These are phyloP conservation scores for Morus bassanus DNA, from an alignment of 2,797 vertebrate genomes.

Conservation along the genomic window DNA sequence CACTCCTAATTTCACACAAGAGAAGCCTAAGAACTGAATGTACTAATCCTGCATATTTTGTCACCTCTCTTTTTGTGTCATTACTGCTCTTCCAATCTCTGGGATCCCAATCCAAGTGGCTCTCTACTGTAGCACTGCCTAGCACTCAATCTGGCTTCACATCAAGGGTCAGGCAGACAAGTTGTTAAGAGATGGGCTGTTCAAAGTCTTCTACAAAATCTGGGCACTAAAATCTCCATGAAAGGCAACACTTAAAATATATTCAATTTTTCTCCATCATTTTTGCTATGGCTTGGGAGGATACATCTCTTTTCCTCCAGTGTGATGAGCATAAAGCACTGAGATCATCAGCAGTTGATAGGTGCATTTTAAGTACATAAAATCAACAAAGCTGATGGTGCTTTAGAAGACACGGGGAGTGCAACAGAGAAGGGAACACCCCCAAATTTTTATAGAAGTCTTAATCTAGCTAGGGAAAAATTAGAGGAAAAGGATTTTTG, in stretches of 20 bases:
- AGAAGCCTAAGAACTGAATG: slow-evolving; percentile 57
- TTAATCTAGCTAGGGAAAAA: not conserved
- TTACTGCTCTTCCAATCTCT: slow-evolving; percentile 56
- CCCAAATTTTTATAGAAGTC: not conserved
- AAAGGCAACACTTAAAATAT: slow-evolving; percentile 51
- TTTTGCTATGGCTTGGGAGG: slow-evolving; percentile 11
- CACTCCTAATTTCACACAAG: slow-evolving; percentile 59
- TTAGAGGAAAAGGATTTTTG: not conserved
- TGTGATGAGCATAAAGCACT: not conserved
- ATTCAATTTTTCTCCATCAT: not conserved
- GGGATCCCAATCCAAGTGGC: slow-evolving; percentile 50
- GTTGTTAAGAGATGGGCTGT: slow-evolving; percentile 58
- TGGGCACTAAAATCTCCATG: slow-evolving; percentile 27
- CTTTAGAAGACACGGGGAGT: not conserved
- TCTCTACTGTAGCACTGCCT: slow-evolving; percentile 41
- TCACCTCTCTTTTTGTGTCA: slow-evolving; percentile 42
- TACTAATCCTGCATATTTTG: slow-evolving; percentile 67
- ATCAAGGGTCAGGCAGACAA: slow-evolving; percentile 60
- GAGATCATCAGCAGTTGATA: not conserved
- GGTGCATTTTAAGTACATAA: not conserved
- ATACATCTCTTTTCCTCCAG: not conserved
- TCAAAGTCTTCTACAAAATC: slow-evolving; percentile 50
- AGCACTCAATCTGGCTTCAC: slow-evolving; percentile 63
- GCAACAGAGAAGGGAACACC: not conserved
- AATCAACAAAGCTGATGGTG: not conserved